Percentiles rank a stretch among this genome's conserved stretches.
Conservation (phyloP, 2,888 invertebrate species). For the Tipula helvola region DNA sequence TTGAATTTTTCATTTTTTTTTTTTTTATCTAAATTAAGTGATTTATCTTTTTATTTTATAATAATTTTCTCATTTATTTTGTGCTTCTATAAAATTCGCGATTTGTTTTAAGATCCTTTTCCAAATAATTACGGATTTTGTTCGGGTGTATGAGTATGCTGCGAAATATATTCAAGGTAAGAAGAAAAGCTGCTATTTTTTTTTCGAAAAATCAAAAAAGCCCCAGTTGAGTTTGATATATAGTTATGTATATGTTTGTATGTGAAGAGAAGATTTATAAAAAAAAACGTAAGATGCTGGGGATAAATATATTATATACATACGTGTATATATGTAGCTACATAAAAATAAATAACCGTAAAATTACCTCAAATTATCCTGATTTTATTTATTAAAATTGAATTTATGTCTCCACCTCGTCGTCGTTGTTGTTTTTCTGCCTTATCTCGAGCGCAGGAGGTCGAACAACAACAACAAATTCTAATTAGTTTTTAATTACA, state of each 20-base stretch:
- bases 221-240: neutral
- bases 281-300: neutral
- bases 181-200: too few species aligned
- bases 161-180: neutral
- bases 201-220: neutral
- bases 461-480: neutral
- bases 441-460: neutral
- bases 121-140: neutral
- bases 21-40: neutral
- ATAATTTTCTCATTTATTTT: neutral
- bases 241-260: neutral
- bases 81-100: neutral
- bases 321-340: neutral
- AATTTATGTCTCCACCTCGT: neutral
- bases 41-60: neutral
- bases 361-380: neutral
- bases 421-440: neutral
- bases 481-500: neutral
- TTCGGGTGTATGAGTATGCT: neutral
- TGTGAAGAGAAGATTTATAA: neutral
- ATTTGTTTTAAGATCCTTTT: neutral
- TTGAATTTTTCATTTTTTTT: neutral
- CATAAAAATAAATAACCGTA: neutral
- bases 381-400: neutral
- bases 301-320: neutral